These are phyloP conservation scores for Odontothrips loti DNA, from an alignment of 2,888 invertebrate genomes.

Conservation along the genomic window DNA sequence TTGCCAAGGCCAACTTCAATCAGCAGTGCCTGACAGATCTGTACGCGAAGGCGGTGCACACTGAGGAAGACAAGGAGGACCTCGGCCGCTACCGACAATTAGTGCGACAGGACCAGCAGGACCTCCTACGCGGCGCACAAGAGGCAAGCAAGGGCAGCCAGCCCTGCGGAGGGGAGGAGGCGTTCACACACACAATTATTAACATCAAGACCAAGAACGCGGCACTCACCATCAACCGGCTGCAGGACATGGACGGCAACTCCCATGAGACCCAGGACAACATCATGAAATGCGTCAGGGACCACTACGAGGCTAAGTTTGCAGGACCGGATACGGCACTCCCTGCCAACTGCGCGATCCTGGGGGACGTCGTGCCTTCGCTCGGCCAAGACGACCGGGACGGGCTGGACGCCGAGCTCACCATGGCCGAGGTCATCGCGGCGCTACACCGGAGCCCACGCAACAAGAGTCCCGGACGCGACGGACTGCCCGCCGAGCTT, in stretches of 20 bases:
- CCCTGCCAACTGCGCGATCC: neutral
- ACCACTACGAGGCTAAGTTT: neutral
- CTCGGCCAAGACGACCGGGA: neutral
- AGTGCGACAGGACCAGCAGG: neutral
- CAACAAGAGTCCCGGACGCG: constrained; percentile 29
- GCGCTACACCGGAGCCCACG: neutral
- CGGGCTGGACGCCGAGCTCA: neutral
- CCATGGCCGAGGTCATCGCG: neutral
- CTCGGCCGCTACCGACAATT: fast-evolving
- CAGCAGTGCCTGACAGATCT: neutral
- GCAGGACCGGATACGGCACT: neutral
- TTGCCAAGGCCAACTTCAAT: neutral
- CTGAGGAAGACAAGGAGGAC: neutral
- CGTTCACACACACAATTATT: neutral
- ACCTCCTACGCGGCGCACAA: neutral
- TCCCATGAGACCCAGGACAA: neutral
- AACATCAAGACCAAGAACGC: neutral
- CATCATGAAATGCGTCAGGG: neutral
- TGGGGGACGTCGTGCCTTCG: neutral
- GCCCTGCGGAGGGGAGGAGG: neutral
- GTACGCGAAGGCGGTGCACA: neutral
- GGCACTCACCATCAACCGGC: neutral
- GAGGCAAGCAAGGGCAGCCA: neutral
- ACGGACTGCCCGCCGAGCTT: constrained; percentile 28
- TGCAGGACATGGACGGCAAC: neutral